Conservation (phyloP, 2,888 invertebrate species). For the Cheilosia scutellata region DNA sequence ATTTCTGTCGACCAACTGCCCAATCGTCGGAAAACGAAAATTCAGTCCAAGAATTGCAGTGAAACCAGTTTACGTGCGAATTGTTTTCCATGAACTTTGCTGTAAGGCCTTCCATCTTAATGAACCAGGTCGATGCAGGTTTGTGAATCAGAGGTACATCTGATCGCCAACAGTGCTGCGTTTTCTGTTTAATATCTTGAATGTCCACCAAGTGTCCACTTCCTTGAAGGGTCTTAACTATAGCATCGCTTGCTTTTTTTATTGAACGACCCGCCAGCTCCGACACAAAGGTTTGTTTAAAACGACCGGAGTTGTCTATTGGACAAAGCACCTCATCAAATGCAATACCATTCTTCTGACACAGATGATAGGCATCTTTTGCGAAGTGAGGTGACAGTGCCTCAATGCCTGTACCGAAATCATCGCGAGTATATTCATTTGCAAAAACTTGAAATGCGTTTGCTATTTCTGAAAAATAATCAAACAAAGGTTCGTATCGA, state of each 20-base stretch:
- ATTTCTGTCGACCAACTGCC: constrained; percentile 97
- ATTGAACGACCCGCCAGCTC: constrained; percentile 95
- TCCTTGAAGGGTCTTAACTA: constrained; percentile 91
- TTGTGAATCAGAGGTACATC: constrained; percentile 98
- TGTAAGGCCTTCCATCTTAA: constrained; percentile 94
- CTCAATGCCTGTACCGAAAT: constrained; percentile 97
- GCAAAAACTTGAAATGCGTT: constrained; percentile 92
- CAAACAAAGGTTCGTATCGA: constrained; percentile 93
- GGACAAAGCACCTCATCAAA: constrained; percentile 95
- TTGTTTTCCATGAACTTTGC: constrained; percentile 86
- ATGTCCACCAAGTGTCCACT: constrained; percentile 89
- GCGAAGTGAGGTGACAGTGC: constrained; percentile 99
- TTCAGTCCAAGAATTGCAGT: no score
- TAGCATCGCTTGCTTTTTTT: constrained; percentile 97
- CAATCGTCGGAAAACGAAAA: constrained; percentile 87
- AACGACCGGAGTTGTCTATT: constrained; percentile 94
- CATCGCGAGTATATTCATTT: constrained; percentile 95
- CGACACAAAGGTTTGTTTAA: constrained; percentile 89
- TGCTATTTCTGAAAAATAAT: constrained; percentile 81
- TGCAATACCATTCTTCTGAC: constrained; percentile 90
- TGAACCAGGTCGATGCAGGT: constrained; percentile 98
- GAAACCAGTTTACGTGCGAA: no score
- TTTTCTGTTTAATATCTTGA: constrained; percentile 93
- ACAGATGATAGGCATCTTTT: constrained; percentile 96
- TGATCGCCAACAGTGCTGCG: constrained; percentile 98